These are phyloP conservation scores for Oscheius sp. DNA, from an alignment of 2,888 invertebrate genomes.

Conservation along the genomic window DNA sequence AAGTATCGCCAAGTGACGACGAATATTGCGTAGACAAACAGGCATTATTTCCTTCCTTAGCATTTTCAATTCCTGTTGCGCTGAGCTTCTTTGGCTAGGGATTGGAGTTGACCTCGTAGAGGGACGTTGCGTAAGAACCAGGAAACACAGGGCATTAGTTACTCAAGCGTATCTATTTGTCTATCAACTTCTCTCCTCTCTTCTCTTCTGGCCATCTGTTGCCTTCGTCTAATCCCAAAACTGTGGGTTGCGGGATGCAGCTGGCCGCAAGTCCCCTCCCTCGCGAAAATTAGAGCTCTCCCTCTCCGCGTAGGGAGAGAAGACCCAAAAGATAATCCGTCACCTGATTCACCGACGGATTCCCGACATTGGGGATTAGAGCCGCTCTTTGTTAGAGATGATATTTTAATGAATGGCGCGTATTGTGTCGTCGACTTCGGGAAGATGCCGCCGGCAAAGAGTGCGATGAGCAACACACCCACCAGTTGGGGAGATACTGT, in stretches of 20 bases:
- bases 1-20: too few species aligned
- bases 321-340: neutral
- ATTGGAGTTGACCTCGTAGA: neutral
- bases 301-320: neutral
- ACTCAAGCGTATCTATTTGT: conserved; percentile 20
- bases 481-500: too few species aligned
- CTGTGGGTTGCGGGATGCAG: conserved; percentile 5
- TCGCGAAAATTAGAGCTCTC: too few species aligned
- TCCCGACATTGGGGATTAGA: conserved; percentile 12
- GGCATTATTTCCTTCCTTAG: too few species aligned
- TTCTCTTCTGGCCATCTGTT: conserved; percentile 15
- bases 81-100: too few species aligned
- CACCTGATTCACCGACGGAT: conserved; percentile 6
- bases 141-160: conserved; percentile 29
- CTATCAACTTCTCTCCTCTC: conserved; percentile 19
- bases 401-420: neutral
- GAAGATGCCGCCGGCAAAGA: conserved; percentile 13
- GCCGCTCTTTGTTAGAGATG: neutral
- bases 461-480: neutral
- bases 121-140: neutral
- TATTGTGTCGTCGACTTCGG: conserved; percentile 11
- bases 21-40: too few species aligned
- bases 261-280: neutral
- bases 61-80: too few species aligned
- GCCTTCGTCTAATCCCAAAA: conserved; percentile 26